phyloP scores from a whole-genome alignment of 2,113 vertebrate genomes.

The Nibea albiflora region DNA sequence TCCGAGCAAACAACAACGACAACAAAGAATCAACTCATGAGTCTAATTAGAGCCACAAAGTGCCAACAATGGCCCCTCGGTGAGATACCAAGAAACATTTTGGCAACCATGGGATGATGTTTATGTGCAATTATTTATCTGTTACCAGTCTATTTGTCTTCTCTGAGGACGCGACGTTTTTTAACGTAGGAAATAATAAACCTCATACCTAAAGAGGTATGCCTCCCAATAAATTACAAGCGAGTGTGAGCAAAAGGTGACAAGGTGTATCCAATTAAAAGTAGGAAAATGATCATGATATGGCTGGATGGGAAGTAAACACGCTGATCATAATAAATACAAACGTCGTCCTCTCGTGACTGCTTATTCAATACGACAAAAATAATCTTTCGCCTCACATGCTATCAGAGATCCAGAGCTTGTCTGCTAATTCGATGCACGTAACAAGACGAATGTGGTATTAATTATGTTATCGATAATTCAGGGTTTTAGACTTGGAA shows the following conservation, averaged over 20 bases:
- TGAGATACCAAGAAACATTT: slow-evolving; percentile 41
- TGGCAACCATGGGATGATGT: slow-evolving; percentile 39
- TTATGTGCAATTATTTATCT: slow-evolving; percentile 15
- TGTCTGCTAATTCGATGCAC: neutral
- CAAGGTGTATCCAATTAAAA: slow-evolving; percentile 74
- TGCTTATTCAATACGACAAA: neutral
- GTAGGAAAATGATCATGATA: slow-evolving; percentile 31
- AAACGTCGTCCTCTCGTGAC: neutral
- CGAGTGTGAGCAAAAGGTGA: slow-evolving; percentile 37
- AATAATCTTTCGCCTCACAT: neutral
- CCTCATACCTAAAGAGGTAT: slow-evolving; percentile 15
- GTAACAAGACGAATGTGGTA: neutral
- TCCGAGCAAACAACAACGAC: slow-evolving; percentile 67
- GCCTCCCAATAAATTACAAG: slow-evolving; percentile 14
- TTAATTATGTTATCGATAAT: slow-evolving; percentile 19
- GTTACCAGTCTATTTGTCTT: slow-evolving; percentile 4
- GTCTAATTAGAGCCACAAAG: slow-evolving; percentile 79
- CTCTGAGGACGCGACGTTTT: slow-evolving; percentile 16
- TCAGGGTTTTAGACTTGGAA: slow-evolving; percentile 16
- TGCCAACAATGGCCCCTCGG: slow-evolving; percentile 60
- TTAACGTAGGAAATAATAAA: slow-evolving; percentile 22
- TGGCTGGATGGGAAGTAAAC: slow-evolving; percentile 47
- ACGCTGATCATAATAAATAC: neutral
- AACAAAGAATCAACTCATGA: slow-evolving; percentile 58
- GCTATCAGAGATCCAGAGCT: slow-evolving; percentile 1